Percentiles rank a stretch among this genome's conserved stretches.
phyloP scores from a whole-genome alignment of 2,113 vertebrate genomes.

The Formicarius rufipectus region DNA sequence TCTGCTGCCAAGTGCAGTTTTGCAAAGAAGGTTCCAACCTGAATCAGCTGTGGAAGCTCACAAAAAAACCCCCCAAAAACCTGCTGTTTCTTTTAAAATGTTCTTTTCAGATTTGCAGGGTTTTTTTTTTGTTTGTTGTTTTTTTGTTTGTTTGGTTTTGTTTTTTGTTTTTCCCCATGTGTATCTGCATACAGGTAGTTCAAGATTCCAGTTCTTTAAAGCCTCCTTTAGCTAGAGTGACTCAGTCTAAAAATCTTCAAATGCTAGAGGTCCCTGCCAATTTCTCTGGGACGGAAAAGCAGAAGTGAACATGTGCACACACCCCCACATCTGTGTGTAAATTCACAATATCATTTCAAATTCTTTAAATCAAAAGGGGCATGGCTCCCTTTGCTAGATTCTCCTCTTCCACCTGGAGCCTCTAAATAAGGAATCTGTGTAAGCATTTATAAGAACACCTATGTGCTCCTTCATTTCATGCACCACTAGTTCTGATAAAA shows the following conservation, averaged over 20 bases:
- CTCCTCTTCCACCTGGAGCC: background rate
- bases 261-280: background rate
- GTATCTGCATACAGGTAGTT: background rate
- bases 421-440: background rate
- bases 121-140: background rate
- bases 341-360: background rate
- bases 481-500: background rate
- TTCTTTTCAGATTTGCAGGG: background rate
- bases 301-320: accelerated
- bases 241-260: background rate
- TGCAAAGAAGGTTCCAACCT: background rate
- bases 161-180: background rate
- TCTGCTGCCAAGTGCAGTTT: slow-evolving; percentile 12
- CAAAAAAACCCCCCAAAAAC: background rate
- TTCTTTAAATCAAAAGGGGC: background rate
- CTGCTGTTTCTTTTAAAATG: background rate
- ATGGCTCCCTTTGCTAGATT: background rate
- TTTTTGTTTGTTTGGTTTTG: no score
- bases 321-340: accelerated
- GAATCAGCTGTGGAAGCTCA: background rate
- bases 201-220: background rate
- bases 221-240: background rate
- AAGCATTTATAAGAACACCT: background rate
- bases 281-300: background rate
- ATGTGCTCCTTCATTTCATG: background rate